Conservation (phyloP, 2,888 invertebrate species). For the Erpobdella octoculata region DNA sequence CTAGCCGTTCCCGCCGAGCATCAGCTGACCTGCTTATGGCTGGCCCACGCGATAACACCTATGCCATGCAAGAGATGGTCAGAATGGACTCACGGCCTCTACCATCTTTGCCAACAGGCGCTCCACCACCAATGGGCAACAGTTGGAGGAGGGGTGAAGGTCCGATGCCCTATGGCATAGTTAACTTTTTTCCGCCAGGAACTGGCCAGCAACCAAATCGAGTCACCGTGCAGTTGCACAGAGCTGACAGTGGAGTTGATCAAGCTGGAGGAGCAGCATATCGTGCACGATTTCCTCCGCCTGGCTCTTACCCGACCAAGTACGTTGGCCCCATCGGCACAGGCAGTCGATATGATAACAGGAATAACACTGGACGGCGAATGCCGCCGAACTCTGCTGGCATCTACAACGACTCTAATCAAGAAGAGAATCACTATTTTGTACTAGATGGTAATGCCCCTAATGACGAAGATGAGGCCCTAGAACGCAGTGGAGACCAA, state of each 20-base stretch:
- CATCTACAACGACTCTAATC: background rate
- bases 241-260: slow-evolving; percentile 8
- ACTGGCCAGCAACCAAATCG: slow-evolving; percentile 13
- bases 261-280: background rate
- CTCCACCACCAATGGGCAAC: background rate
- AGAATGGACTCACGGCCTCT: slow-evolving; percentile 36
- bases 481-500: background rate
- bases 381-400: background rate
- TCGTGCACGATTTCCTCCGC: slow-evolving; percentile 5
- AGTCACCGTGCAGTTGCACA: slow-evolving; percentile 31
- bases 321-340: background rate
- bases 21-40: slow-evolving; percentile 28
- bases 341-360: background rate
- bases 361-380: background rate
- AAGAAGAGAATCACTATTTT: slow-evolving; percentile 30
- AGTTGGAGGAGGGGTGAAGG: slow-evolving; percentile 9
- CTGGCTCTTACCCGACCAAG: background rate
- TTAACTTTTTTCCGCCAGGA: background rate
- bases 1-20: slow-evolving; percentile 20
- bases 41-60: slow-evolving; percentile 28
- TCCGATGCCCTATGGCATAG: slow-evolving; percentile 21
- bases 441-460: slow-evolving; percentile 32
- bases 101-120: slow-evolving; percentile 32
- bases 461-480: slow-evolving; percentile 20
- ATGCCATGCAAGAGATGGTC: slow-evolving; percentile 31